Conservation (phyloP, 1,140 invertebrate genomes). For the Laupala kohalensis region DNA sequence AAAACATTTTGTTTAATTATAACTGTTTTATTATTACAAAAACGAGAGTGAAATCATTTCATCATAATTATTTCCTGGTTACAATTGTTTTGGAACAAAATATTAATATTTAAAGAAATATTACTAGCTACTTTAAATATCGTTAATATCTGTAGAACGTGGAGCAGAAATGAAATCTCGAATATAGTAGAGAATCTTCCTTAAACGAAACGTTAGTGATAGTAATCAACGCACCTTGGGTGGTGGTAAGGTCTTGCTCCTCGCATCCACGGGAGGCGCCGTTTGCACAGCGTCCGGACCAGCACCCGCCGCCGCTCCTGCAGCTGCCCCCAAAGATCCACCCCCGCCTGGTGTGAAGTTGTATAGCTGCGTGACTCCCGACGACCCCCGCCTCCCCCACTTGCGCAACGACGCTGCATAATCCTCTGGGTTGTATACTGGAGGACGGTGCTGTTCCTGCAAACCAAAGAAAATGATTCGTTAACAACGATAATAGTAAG, state of each 20-base stretch:
- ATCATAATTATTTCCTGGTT: no score
- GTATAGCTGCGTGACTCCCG: constrained; percentile 22
- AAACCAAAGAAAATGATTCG: constrained; percentile 22
- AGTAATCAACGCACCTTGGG: not conserved
- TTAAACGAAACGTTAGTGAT: no score
- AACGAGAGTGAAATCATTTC: no score
- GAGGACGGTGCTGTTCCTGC: constrained; percentile 67
- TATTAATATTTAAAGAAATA: no score
- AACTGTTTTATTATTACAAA: no score
- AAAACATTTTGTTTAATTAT: no score
- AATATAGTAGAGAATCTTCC: no score
- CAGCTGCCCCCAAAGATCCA: constrained; percentile 7
- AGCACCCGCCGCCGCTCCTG: constrained; percentile 17
- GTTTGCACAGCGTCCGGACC: constrained; percentile 6
- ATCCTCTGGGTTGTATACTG: constrained; percentile 75
- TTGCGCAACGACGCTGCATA: constrained; percentile 62
- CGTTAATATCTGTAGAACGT: no score
- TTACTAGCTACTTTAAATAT: no score
- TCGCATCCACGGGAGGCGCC: constrained; percentile 15
- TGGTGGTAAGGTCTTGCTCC: constrained; percentile 7
- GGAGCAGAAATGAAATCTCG: no score
- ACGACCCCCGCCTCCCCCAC: constrained; percentile 47
- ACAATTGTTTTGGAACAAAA: no score
- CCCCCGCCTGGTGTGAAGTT: constrained; percentile 12
- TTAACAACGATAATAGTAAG: no score